A percentile compares a stretch with the other conserved stretches of the same genome.
These are phyloP conservation scores for Drosophila greeni DNA, from an alignment of 2,888 invertebrate genomes.

Conservation along the genomic window DNA sequence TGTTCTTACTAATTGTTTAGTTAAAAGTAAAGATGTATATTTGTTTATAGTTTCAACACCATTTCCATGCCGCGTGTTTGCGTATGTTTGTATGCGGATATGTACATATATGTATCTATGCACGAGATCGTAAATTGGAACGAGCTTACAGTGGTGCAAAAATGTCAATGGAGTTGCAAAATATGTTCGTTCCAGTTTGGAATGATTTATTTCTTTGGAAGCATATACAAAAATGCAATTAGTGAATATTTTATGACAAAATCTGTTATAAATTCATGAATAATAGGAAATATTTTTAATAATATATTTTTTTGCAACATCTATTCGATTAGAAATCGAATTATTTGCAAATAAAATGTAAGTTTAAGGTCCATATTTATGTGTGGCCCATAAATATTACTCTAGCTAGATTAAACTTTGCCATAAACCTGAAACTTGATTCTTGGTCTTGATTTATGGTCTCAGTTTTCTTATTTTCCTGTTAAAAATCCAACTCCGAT, in stretches of 20 bases:
- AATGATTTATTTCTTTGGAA: not conserved
- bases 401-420: not conserved
- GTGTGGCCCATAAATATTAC: conserved; percentile 1
- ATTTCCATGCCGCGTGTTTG: conserved; percentile 19
- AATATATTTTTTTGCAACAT: no score
- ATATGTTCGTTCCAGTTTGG: not conserved
- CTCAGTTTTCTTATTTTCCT: not conserved
- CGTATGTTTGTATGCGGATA: not conserved
- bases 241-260: not conserved
- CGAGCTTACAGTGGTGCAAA: conserved; percentile 13
- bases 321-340: no score
- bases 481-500: conserved; percentile 4
- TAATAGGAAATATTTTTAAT: not conserved
- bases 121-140: conserved; percentile 19
- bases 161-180: not conserved
- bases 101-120: conserved; percentile 2
- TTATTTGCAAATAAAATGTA: not conserved
- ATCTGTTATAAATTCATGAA: not conserved
- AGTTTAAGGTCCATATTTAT: not conserved
- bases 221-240: not conserved
- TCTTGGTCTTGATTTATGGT: not conserved
- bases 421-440: not conserved
- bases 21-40: conserved; percentile 40
- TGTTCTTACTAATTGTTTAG: conserved; percentile 56
- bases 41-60: conserved; percentile 56